Evolutionary conservation across 2,797 vertebrate genomes (phyloP).

Genomic region (Hafferia zeledoni): DNA sequence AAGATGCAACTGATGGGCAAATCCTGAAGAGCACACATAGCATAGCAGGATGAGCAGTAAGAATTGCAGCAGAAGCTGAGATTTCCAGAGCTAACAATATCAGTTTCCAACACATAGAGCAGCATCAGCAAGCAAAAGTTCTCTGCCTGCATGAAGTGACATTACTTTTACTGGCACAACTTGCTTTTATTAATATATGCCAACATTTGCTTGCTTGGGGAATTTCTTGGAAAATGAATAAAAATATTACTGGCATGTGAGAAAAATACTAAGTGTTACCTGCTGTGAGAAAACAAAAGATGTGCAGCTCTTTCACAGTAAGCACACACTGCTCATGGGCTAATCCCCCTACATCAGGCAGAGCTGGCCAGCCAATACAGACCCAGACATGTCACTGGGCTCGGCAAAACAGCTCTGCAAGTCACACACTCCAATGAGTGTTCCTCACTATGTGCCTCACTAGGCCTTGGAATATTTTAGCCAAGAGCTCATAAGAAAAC

Average conservation of each 20-base stretch:
- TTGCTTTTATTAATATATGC: background rate
- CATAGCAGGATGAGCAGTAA: background rate
- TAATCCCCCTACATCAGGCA: background rate
- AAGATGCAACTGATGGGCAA: background rate
- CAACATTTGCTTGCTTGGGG: background rate
- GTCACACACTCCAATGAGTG: background rate
- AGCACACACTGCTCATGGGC: background rate
- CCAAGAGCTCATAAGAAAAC: background rate
- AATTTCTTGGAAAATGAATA: background rate
- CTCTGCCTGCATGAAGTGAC: background rate
- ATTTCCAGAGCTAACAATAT: background rate
- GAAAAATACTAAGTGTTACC: background rate
- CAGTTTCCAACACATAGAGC: background rate
- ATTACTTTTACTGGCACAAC: background rate
- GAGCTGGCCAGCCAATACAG: background rate
- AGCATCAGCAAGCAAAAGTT: background rate
- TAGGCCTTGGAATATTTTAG: background rate
- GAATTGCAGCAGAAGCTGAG: background rate
- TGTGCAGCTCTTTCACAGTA: background rate
- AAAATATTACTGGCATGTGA: background rate
- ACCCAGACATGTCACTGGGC: fast-evolving
- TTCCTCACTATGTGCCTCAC: background rate
- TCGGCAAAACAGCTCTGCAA: background rate
- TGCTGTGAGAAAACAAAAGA: background rate
- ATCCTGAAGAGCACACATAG: background rate